These are phyloP conservation scores for Sesamia inferens DNA, from an alignment of 2,888 invertebrate genomes.

Conservation along the genomic window DNA sequence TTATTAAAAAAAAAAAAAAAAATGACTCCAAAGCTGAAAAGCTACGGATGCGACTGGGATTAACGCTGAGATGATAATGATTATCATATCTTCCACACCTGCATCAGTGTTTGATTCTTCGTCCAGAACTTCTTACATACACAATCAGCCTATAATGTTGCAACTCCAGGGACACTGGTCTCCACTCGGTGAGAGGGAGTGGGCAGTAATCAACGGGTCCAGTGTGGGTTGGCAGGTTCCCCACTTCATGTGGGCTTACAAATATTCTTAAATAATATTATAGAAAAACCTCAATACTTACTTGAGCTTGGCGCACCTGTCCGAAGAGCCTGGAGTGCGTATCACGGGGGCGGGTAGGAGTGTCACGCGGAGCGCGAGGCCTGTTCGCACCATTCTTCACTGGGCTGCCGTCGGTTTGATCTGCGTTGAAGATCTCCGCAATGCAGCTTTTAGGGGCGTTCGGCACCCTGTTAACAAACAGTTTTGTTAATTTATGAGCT, in stretches of 20 bases:
- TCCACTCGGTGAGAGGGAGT: too few relatives aligned
- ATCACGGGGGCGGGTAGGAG: slow-evolving; percentile 90
- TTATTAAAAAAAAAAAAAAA: too few relatives aligned
- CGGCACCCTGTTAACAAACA: slow-evolving; percentile 87
- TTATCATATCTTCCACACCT: not conserved
- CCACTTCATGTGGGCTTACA: too few relatives aligned
- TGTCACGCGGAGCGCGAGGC: slow-evolving; percentile 88
- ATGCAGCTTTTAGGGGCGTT: slow-evolving; percentile 91
- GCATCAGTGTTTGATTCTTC: not conserved
- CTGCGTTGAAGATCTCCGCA: slow-evolving; percentile 88
- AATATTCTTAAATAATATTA: not conserved
- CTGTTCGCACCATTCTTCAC: slow-evolving; percentile 81
- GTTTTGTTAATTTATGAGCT: not conserved
- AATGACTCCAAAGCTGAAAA: too few relatives aligned
- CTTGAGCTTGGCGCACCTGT: slow-evolving; percentile 72
- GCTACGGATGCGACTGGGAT: too few relatives aligned
- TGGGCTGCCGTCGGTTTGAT: slow-evolving; percentile 80
- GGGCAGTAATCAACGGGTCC: too few relatives aligned
- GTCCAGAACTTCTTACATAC: not conserved
- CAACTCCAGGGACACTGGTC: too few relatives aligned
- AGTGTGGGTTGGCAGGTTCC: too few relatives aligned
- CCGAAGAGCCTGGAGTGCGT: slow-evolving; percentile 91
- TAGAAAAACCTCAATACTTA: slow-evolving; percentile 31
- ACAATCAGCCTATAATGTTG: too few relatives aligned
- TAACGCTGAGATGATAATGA: too few relatives aligned